A percentile compares a stretch with the other conserved stretches of the same genome.
Evolutionary conservation across 2,797 vertebrate genomes (phyloP).

Genomic region (Ctenochaetus hawaiiensis): DNA sequence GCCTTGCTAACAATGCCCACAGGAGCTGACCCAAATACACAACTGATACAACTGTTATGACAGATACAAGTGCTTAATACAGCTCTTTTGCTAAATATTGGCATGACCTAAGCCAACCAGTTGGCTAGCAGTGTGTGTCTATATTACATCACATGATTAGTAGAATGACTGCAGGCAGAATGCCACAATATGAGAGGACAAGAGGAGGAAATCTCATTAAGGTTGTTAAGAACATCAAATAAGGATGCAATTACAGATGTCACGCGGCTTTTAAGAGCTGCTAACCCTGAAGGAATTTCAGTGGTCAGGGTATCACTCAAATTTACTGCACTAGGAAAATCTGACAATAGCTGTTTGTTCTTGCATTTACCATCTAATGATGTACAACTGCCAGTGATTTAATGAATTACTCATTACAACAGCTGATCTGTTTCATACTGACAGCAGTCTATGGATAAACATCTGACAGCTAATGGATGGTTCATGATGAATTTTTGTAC

Average conservation of each 20-base stretch:
- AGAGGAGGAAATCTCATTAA: constrained; percentile 49
- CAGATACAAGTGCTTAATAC: constrained; percentile 38
- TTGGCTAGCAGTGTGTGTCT: constrained; percentile 15
- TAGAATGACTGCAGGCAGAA: constrained; percentile 10
- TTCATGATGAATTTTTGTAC: background rate
- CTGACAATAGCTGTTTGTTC: background rate
- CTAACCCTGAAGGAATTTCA: constrained; percentile 35
- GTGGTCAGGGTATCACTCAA: constrained; percentile 19
- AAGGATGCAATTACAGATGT: constrained; percentile 41
- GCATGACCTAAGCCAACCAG: constrained; percentile 17
- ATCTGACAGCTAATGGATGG: background rate
- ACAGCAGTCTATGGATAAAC: background rate
- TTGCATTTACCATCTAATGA: background rate
- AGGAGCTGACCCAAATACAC: constrained; percentile 63
- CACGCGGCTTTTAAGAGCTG: constrained; percentile 34
- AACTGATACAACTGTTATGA: constrained; percentile 23
- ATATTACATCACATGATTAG: constrained; percentile 30
- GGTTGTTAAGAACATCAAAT: constrained; percentile 40
- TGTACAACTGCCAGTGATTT: background rate
- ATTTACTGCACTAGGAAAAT: constrained; percentile 1
- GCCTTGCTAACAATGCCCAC: constrained; percentile 45
- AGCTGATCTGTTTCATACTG: background rate
- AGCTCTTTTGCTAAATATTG: constrained; percentile 41
- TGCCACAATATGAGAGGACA: constrained; percentile 5
- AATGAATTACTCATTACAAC: background rate